phyloP scores from a whole-genome alignment of 2,113 vertebrate genomes.

The Ginglymostoma cirratum region DNA sequence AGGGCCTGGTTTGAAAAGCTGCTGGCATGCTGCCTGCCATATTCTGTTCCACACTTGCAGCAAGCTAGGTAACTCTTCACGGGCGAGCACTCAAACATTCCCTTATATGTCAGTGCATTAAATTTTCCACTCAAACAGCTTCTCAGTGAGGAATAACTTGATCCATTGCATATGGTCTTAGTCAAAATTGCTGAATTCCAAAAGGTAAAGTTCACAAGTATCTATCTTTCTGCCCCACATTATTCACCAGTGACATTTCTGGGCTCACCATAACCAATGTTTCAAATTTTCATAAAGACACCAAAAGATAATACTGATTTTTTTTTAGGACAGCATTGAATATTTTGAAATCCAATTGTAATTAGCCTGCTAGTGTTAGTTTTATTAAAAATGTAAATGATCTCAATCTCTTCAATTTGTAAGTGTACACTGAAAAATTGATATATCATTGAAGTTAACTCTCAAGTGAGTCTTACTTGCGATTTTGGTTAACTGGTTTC shows the following conservation, averaged over 20 bases:
- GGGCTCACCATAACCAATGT: neutral
- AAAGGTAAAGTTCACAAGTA: constrained; percentile 6
- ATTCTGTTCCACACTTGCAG: neutral
- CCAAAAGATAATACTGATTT: too few relatives aligned
- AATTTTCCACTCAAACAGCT: neutral
- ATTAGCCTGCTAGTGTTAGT: too few relatives aligned
- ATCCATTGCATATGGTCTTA: constrained; percentile 30
- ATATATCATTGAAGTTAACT: too few relatives aligned
- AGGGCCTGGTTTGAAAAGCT: neutral
- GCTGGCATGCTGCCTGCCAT: neutral
- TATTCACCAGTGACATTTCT: neutral
- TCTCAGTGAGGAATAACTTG: constrained; percentile 17
- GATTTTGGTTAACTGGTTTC: too few relatives aligned
- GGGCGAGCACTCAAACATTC: neutral
- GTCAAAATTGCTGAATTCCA: neutral
- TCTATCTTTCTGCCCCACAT: neutral
- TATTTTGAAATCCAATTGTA: too few relatives aligned
- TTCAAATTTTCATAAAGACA: neutral
- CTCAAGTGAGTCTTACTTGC: too few relatives aligned
- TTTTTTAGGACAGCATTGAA: too few relatives aligned
- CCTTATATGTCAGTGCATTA: neutral
- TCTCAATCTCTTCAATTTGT: too few relatives aligned
- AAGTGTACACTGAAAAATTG: too few relatives aligned
- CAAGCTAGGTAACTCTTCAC: neutral
- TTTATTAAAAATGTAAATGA: too few relatives aligned